phyloP scores from a whole-genome alignment of 2,888 invertebrate species.

The Nysson spinosus region DNA sequence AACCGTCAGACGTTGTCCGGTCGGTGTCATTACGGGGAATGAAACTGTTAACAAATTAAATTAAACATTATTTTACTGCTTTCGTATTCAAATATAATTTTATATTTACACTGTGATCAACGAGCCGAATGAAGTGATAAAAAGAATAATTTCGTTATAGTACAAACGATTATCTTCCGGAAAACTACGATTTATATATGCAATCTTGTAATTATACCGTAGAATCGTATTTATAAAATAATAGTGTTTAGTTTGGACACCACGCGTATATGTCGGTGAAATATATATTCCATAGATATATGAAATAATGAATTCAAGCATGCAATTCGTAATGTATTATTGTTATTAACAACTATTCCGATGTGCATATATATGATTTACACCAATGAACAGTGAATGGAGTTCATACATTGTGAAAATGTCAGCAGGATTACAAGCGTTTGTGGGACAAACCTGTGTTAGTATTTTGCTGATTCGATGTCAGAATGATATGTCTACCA shows the following conservation, averaged over 20 bases:
- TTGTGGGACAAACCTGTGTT: conserved; percentile 68
- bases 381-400: conserved; percentile 7
- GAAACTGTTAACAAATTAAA: conserved; percentile 57
- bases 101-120: too few species aligned
- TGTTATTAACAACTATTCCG: conserved; percentile 20
- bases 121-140: background rate
- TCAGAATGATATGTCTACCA: conserved; percentile 84
- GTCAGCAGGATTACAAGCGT: conserved; percentile 47
- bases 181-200: too few species aligned
- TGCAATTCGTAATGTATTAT: conserved; percentile 23
- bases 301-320: conserved; percentile 9
- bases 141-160: background rate
- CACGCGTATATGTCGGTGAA: background rate
- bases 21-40: conserved; percentile 78
- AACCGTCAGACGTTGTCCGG: conserved; percentile 81
- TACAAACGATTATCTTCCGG: too few species aligned
- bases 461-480: conserved; percentile 78
- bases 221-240: too few species aligned
- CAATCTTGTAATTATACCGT: too few species aligned
- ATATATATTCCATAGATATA: conserved; percentile 4
- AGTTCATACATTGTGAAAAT: conserved; percentile 23
- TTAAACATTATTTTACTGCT: too few species aligned
- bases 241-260: too few species aligned
- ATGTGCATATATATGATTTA: conserved; percentile 29
- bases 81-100: too few species aligned